A percentile compares a stretch with the other conserved stretches of the same genome.
These are phyloP conservation scores for Cabera pusaria DNA, from an alignment of 2,888 invertebrate species.

Conservation along the genomic window DNA sequence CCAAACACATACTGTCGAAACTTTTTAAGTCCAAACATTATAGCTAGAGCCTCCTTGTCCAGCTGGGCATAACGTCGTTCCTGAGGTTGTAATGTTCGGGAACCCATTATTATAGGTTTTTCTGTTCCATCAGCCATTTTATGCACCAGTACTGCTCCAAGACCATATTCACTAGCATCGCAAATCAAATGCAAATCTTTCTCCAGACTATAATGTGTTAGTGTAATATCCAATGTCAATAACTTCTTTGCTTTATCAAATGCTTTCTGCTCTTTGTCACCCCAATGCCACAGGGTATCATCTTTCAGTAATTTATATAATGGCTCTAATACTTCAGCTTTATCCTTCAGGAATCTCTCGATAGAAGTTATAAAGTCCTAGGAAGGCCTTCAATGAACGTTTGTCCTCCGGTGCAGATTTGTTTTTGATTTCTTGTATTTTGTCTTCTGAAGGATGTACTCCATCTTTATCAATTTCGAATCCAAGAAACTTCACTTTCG, in stretches of 20 bases:
- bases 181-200: no score
- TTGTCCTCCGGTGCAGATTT: not conserved
- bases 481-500: constrained; percentile 9
- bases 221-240: constrained; percentile 18
- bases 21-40: constrained; percentile 27
- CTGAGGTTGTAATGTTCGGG: constrained; percentile 10
- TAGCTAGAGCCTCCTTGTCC: constrained; percentile 33
- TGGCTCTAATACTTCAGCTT: constrained; percentile 9
- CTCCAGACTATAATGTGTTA: constrained; percentile 5
- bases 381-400: not conserved
- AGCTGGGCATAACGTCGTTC: constrained; percentile 8
- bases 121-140: constrained; percentile 19
- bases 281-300: constrained; percentile 18
- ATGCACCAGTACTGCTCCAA: constrained; percentile 1
- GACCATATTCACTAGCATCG: constrained; percentile 2
- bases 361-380: no score
- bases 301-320: constrained; percentile 13
- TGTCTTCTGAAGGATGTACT: constrained; percentile 8
- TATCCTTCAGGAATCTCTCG: constrained; percentile 2
- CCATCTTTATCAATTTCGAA: constrained; percentile 14
- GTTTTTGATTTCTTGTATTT: not conserved
- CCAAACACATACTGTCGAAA: not conserved
- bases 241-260: constrained; percentile 21
- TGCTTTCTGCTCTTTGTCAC: constrained; percentile 11
- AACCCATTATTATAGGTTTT: constrained; percentile 26